Evolutionary conservation across 2,797 vertebrate species (phyloP).

Genomic region (Microctenopoma lineatum): DNA sequence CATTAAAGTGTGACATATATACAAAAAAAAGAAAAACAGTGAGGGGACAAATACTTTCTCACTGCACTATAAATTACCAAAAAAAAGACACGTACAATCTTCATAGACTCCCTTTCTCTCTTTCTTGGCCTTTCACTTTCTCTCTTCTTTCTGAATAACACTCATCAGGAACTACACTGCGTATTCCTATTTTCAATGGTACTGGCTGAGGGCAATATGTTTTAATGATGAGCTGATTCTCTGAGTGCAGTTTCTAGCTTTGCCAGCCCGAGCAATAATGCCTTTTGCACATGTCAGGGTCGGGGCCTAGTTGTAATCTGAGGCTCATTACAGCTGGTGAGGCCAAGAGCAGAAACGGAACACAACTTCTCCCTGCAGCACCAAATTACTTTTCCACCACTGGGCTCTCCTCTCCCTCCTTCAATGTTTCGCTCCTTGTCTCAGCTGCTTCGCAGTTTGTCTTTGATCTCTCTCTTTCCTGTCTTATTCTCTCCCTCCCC

Average conservation of each 20-base stretch:
- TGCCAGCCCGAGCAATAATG: conserved; percentile 76
- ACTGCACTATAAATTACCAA: conserved; percentile 8
- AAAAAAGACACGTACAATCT: conserved; percentile 31
- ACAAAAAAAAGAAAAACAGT: too few species aligned
- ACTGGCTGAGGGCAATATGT: conserved; percentile 84
- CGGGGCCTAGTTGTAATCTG: conserved; percentile 82
- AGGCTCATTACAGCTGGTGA: conserved; percentile 84
- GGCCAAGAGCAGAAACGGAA: conserved; percentile 80
- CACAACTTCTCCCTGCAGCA: conserved; percentile 82
- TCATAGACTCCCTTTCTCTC: conserved; percentile 34
- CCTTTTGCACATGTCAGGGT: conserved; percentile 85
- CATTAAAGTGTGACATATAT: too few species aligned
- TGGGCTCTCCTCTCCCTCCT: conserved; percentile 66
- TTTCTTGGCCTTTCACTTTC: conserved; percentile 39
- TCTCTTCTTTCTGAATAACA: conserved; percentile 55
- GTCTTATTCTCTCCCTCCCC: conserved; percentile 65
- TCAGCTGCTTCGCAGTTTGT: conserved; percentile 75
- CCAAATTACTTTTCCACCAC: conserved; percentile 83
- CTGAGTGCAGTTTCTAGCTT: conserved; percentile 75
- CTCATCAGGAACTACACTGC: conserved; percentile 71
- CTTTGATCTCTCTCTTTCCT: conserved; percentile 80
- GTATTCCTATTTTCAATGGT: conserved; percentile 80
- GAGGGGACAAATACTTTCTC: too few species aligned
- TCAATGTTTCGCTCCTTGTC: conserved; percentile 74
- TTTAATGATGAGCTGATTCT: conserved; percentile 86